Percentiles rank a stretch among this genome's conserved stretches.
phyloP scores from a whole-genome alignment of 2,888 invertebrate genomes.

The Exephanes ischioxanthus region DNA sequence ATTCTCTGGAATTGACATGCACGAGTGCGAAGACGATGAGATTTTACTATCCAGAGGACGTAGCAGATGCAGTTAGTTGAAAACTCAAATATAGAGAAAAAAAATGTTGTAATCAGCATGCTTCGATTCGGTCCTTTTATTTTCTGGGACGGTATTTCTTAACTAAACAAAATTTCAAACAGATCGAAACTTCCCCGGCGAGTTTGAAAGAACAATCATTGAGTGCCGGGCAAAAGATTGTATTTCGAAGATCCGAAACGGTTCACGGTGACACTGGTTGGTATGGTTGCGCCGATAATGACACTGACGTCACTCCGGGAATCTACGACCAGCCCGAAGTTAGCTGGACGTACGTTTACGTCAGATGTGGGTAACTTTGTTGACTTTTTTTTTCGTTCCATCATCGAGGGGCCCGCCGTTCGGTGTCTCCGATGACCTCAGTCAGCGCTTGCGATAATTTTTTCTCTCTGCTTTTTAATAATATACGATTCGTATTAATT shows the following conservation, averaged over 20 bases:
- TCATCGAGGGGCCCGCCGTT: background rate
- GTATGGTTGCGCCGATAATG: constrained; percentile 79
- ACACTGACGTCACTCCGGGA: constrained; percentile 60
- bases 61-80: constrained; percentile 31
- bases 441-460: background rate
- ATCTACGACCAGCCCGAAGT: constrained; percentile 67
- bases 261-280: constrained; percentile 80
- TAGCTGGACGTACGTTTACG: constrained; percentile 80
- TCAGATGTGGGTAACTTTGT: constrained; percentile 77
- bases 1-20: constrained; percentile 75
- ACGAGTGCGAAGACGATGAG: constrained; percentile 66
- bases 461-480: background rate
- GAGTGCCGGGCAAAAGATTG: constrained; percentile 45
- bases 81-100: background rate
- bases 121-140: background rate
- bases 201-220: constrained; percentile 27
- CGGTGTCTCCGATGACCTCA: background rate
- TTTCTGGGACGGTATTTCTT: background rate
- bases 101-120: background rate
- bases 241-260: constrained; percentile 71
- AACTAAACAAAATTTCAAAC: background rate
- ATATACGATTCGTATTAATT: constrained; percentile 63
- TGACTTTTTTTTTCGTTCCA: constrained; percentile 1
- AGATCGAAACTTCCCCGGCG: constrained; percentile 70
- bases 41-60: constrained; percentile 74